Percentiles rank a stretch among this genome's conserved stretches.
These are phyloP conservation scores for Catharus bicknelli DNA, from an alignment of 2,113 vertebrate genomes.

Conservation along the genomic window DNA sequence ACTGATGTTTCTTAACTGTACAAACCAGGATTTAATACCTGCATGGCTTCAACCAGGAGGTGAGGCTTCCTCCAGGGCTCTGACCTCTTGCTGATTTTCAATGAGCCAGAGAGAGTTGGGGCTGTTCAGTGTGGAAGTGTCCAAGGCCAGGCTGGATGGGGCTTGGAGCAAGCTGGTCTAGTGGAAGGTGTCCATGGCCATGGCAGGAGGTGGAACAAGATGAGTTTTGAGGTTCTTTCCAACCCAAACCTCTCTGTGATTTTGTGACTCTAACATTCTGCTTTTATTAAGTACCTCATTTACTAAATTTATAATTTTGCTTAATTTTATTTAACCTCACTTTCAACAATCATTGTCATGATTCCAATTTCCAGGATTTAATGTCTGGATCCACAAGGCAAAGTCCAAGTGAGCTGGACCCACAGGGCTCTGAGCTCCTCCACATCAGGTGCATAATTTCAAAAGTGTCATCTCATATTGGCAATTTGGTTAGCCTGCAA, in stretches of 20 bases:
- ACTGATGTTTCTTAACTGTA: neutral
- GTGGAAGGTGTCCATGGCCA: neutral
- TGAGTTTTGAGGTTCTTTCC: neutral
- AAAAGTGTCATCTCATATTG: neutral
- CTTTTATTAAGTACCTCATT: neutral
- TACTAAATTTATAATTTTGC: neutral
- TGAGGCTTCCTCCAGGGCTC: neutral
- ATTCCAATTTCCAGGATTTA: neutral
- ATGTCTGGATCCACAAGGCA: neutral
- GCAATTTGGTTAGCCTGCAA: neutral
- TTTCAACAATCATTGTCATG: neutral
- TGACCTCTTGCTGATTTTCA: neutral
- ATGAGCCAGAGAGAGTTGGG: neutral
- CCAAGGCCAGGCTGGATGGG: rapidly evolving
- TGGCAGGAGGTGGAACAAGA: neutral
- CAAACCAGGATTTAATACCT: neutral
- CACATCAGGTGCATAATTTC: neutral
- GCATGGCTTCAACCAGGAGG: neutral
- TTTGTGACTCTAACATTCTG: neutral
- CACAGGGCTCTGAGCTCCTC: neutral
- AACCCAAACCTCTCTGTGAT: neutral
- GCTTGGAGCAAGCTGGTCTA: neutral
- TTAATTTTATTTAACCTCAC: neutral
- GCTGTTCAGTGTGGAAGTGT: neutral
- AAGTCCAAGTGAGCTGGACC: neutral